Percentiles rank a stretch among this genome's conserved stretches.
Evolutionary conservation across 2,113 vertebrate species (phyloP).

Genomic region (Microcebus lehilahytsara): DNA sequence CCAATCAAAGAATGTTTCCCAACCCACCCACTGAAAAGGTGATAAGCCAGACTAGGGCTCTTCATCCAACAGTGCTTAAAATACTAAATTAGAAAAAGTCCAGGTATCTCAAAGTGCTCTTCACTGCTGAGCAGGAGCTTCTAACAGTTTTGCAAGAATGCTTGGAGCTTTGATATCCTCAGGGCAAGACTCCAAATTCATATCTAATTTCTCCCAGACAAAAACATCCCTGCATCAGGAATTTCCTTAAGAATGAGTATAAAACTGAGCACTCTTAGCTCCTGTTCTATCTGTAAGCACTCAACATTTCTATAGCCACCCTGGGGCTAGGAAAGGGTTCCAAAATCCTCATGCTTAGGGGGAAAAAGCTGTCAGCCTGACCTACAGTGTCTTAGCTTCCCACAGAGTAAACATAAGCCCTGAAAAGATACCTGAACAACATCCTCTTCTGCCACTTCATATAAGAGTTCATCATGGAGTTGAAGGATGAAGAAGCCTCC

Average conservation of each 20-base stretch:
- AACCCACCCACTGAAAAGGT: neutral
- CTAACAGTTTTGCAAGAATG: neutral
- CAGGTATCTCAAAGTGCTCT: neutral
- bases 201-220: neutral
- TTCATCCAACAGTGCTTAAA: neutral
- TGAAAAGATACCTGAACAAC: constrained; percentile 90
- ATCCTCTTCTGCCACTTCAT: constrained; percentile 94
- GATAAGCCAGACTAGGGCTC: neutral
- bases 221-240: neutral
- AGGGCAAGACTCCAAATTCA: neutral
- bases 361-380: neutral
- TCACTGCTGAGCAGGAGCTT: neutral
- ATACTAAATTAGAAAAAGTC: neutral
- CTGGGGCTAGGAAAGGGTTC: neutral
- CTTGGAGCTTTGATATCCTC: neutral
- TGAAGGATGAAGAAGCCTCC: constrained; percentile 96
- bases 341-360: neutral
- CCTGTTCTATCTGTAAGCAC: neutral
- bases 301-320: neutral
- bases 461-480: constrained; percentile 97
- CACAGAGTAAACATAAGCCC: neutral
- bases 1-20: neutral
- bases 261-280: neutral
- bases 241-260: neutral
- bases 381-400: neutral